Percentiles rank a stretch among this genome's conserved stretches.
Evolutionary conservation across 2,888 invertebrate genomes (phyloP).

Genomic region (Stenolophus ochropezus): DNA sequence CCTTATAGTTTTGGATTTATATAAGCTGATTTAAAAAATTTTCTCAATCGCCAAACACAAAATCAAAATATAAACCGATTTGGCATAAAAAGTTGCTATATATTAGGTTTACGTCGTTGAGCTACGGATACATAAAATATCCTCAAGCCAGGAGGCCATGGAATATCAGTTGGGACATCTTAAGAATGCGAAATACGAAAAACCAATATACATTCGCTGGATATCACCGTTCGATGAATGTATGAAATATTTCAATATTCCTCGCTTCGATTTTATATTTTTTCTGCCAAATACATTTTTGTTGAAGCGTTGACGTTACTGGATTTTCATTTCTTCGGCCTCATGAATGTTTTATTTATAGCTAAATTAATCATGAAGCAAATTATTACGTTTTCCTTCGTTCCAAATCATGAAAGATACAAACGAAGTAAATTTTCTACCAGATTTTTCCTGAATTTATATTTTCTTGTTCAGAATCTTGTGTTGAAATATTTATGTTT

Average conservation of each 20-base stretch:
- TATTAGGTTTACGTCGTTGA: conserved; percentile 50
- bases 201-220: conserved; percentile 42
- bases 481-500: too few relatives aligned
- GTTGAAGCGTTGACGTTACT: neutral
- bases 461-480: too few relatives aligned
- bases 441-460: too few relatives aligned
- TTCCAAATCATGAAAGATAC: too few relatives aligned
- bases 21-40: conserved; percentile 39
- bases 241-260: conserved; percentile 43
- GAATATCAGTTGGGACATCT: conserved; percentile 41
- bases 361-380: neutral
- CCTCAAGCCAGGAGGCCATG: conserved; percentile 30
- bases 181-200: conserved; percentile 45
- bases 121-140: conserved; percentile 50
- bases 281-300: conserved; percentile 12
- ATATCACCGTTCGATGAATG: conserved; percentile 32
- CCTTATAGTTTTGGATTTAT: conserved; percentile 31
- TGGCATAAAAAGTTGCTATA: conserved; percentile 38
- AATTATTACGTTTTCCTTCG: neutral
- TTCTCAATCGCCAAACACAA: conserved; percentile 45
- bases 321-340: neutral
- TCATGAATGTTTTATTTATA: neutral
- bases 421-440: too few relatives aligned
- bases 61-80: conserved; percentile 39
- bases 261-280: conserved; percentile 34